phyloP scores from a whole-genome alignment of 2,113 vertebrate genomes.

The Pipa parva region DNA sequence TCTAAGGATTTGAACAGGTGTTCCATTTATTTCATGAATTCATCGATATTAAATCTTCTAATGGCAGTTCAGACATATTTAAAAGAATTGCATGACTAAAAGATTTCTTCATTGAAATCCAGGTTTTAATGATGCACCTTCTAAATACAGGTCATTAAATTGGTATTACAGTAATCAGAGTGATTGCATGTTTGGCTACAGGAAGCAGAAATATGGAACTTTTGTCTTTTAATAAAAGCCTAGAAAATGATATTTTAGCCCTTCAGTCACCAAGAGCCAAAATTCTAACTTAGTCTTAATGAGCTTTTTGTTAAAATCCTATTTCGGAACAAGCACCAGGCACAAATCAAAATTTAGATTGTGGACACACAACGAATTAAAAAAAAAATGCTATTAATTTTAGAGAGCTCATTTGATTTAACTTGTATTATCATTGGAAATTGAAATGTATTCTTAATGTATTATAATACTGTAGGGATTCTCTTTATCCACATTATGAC shows the following conservation, averaged over 20 bases:
- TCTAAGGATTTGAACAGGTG: slow-evolving; percentile 47
- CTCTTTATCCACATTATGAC: slow-evolving; percentile 12
- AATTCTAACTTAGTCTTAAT: neutral
- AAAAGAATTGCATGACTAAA: slow-evolving; percentile 2
- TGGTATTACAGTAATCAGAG: slow-evolving; percentile 21
- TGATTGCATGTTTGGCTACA: slow-evolving; percentile 8
- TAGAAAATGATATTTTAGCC: slow-evolving; percentile 14
- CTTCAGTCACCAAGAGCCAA: neutral
- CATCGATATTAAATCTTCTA: slow-evolving; percentile 47
- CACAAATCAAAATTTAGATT: slow-evolving; percentile 9
- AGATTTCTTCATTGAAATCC: slow-evolving; percentile 8
- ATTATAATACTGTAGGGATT: slow-evolving; percentile 14
- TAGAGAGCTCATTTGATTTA: neutral
- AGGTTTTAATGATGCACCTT: slow-evolving; percentile 8
- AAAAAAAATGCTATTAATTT: slow-evolving; percentile 8
- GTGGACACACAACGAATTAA: neutral
- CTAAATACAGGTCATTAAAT: slow-evolving; percentile 28
- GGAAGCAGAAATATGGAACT: slow-evolving; percentile 8
- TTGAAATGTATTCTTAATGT: slow-evolving; percentile 8
- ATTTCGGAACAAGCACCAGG: neutral
- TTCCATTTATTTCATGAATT: slow-evolving; percentile 39
- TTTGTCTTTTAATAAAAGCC: slow-evolving; percentile 29
- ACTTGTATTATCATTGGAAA: slow-evolving; percentile 17
- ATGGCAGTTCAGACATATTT: slow-evolving; percentile 36
- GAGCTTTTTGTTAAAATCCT: slow-evolving; percentile 3